Evolutionary conservation across 2,797 vertebrate species (phyloP).

Genomic region (Saguinus oedipus): DNA sequence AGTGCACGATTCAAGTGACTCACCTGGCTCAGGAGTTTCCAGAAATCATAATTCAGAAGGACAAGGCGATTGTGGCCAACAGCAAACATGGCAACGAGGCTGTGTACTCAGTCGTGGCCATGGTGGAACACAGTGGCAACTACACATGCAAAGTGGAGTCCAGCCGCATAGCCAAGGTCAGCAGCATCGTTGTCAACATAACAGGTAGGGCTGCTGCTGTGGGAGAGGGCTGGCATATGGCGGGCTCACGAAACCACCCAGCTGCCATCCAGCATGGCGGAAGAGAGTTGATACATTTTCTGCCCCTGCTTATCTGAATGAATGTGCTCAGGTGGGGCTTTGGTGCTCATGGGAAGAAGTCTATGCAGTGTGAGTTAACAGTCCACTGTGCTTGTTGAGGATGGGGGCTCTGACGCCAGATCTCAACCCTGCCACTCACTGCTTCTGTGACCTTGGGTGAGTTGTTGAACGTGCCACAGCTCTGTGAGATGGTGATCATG

Average conservation of each 20-base stretch:
- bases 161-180: constrained; percentile 82
- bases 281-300: background rate
- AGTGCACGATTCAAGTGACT: constrained; percentile 79
- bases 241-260: accelerated
- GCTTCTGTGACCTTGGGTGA: background rate
- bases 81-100: background rate
- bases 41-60: constrained; percentile 87
- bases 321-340: no score
- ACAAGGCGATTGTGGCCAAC: constrained; percentile 80
- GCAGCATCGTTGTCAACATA: constrained; percentile 79
- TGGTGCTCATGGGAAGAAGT: background rate
- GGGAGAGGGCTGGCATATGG: accelerated
- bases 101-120: constrained; percentile 78
- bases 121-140: constrained; percentile 80
- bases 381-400: background rate
- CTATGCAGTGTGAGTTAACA: accelerated
- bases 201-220: constrained; percentile 78
- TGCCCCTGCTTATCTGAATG: background rate
- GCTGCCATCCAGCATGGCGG: background rate
- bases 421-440: background rate
- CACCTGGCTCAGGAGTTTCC: constrained; percentile 28
- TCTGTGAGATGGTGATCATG: background rate
- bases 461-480: background rate
- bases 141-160: constrained; percentile 86
- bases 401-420: background rate